Conservation (phyloP, 2,888 invertebrate species). For the Hyles lineata region DNA sequence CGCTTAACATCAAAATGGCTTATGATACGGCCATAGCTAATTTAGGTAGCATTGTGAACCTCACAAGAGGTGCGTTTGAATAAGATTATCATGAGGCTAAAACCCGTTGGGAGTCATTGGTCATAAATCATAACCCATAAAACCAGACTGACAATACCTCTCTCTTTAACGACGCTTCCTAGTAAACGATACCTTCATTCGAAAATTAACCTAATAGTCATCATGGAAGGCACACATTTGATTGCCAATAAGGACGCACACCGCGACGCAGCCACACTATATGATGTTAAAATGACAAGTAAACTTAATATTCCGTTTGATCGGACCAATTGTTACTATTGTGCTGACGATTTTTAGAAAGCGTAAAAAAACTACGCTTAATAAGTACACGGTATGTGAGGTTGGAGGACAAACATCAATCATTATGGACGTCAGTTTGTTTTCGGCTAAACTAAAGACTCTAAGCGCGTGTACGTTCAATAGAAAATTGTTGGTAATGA, state of each 20-base stretch:
- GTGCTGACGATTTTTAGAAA: constrained; percentile 78
- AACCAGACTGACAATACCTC: constrained; percentile 82
- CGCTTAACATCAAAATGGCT: constrained; percentile 67
- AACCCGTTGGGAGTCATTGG: constrained; percentile 84
- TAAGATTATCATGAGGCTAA: constrained; percentile 80
- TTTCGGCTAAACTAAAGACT: constrained; percentile 68
- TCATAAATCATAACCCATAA: constrained; percentile 85
- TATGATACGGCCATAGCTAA: constrained; percentile 78
- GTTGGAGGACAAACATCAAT: constrained; percentile 79
- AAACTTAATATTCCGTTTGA: constrained; percentile 84
- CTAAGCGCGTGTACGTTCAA: constrained; percentile 72
- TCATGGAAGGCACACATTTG: constrained; percentile 43
- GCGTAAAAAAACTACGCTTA: constrained; percentile 61
- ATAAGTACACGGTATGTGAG: constrained; percentile 64
- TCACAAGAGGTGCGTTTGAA: constrained; percentile 79
- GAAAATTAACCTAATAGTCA: constrained; percentile 47
- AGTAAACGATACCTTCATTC: constrained; percentile 44
- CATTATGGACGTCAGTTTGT: constrained; percentile 65
- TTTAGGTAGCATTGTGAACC: constrained; percentile 84
- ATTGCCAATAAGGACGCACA: constrained; percentile 36
- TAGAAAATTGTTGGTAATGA: constrained; percentile 65
- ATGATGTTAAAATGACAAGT: constrained; percentile 82
- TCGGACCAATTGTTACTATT: constrained; percentile 84
- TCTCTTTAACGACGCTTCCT: constrained; percentile 75
- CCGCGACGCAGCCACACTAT: constrained; percentile 62